phyloP scores from a whole-genome alignment of 2,113 vertebrate species.

The Chunga burmeisteri region DNA sequence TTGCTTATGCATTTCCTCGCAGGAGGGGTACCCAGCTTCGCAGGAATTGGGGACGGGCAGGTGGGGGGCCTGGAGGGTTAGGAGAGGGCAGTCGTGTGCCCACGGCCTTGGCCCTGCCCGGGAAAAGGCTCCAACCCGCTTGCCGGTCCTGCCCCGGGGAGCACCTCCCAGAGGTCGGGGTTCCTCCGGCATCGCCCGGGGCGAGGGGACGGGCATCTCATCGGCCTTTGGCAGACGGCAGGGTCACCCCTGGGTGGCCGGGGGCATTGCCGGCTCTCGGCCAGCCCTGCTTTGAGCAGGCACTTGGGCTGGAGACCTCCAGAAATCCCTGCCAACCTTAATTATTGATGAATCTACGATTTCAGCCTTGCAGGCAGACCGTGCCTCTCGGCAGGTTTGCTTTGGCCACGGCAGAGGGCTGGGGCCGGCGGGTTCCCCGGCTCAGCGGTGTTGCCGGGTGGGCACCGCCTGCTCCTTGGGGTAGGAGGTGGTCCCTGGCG shows the following conservation, averaged over 20 bases:
- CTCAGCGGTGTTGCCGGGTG: background rate
- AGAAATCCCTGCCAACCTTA: background rate
- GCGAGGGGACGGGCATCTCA: background rate
- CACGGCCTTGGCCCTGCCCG: background rate
- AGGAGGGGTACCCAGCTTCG: background rate
- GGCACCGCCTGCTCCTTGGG: background rate
- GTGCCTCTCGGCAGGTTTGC: background rate
- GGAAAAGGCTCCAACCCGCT: background rate
- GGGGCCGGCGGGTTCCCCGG: background rate
- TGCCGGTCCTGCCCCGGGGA: background rate
- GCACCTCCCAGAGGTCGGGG: background rate
- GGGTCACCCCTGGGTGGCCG: background rate
- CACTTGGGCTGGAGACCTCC: background rate
- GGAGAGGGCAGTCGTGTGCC: background rate
- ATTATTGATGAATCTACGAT: background rate
- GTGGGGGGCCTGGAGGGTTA: background rate
- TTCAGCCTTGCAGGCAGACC: background rate
- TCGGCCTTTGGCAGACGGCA: background rate
- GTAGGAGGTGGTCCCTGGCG: background rate
- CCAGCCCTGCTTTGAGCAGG: background rate
- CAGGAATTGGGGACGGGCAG: background rate
- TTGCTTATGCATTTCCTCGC: fast-evolving
- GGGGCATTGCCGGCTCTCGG: background rate
- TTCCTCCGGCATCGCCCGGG: too few species aligned
- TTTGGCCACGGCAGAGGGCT: background rate